Evolutionary conservation across 2,113 vertebrate genomes (phyloP).

Genomic region (Cygnus buccinator): DNA sequence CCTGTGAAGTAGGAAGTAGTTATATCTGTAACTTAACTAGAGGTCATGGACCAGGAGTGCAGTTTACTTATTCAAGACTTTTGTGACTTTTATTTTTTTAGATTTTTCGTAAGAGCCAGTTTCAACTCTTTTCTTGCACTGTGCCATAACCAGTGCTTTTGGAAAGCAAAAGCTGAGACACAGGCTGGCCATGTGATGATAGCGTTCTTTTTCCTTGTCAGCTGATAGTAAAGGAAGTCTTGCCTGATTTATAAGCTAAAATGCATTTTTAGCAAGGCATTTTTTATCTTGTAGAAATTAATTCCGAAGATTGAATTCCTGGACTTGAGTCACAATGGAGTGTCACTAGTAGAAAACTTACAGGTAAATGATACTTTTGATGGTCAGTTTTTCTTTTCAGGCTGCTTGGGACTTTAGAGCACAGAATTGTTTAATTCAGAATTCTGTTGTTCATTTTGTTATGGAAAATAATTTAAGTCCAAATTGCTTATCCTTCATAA

Average conservation of each 20-base stretch:
- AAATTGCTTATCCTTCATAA: not conserved
- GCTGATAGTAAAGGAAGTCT: not conserved
- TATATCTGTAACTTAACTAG: not conserved
- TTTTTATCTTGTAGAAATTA: conserved; percentile 83
- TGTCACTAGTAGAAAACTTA: conserved; percentile 89
- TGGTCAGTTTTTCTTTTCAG: not conserved
- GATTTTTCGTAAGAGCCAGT: not conserved
- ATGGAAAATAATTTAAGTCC: not conserved
- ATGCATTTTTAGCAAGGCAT: not conserved
- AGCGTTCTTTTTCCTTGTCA: not conserved
- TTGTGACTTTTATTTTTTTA: not conserved
- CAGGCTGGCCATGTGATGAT: not conserved
- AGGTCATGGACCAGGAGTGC: not conserved
- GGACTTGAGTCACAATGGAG: conserved; percentile 93
- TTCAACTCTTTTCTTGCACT: not conserved
- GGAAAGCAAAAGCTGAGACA: not conserved
- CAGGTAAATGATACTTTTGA: conserved; percentile 79
- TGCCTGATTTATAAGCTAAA: not conserved
- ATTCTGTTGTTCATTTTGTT: not conserved
- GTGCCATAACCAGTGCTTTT: not conserved
- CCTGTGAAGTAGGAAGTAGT: not conserved
- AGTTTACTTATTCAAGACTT: not conserved
- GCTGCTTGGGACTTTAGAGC: not conserved
- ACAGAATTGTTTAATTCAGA: not conserved
- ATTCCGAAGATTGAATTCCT: conserved; percentile 95